Evolutionary conservation across 2,888 invertebrate species (phyloP).

Genomic region (Drosophila phalerata): DNA sequence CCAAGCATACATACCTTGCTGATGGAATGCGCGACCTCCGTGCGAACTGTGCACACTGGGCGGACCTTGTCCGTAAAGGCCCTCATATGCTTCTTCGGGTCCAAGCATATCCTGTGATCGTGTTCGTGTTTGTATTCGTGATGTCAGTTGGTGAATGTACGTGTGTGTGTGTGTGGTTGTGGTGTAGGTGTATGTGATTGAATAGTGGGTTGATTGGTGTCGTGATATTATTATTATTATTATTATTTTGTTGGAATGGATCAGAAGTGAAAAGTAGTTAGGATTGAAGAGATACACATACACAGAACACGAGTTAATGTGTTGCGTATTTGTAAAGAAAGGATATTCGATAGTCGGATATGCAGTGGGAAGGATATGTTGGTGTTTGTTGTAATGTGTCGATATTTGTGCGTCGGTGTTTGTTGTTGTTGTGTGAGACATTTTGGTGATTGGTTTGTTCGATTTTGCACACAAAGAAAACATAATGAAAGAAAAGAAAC

Average conservation of each 20-base stretch:
- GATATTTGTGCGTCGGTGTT: slow-evolving; percentile 50
- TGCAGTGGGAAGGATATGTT: slow-evolving; percentile 24
- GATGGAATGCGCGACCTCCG: slow-evolving; percentile 90
- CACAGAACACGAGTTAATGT: slow-evolving; percentile 65
- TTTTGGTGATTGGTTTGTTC: slow-evolving; percentile 46
- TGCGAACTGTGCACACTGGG: slow-evolving; percentile 94
- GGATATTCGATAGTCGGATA: slow-evolving; percentile 20
- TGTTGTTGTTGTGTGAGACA: slow-evolving; percentile 16
- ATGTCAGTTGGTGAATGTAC: slow-evolving; percentile 29
- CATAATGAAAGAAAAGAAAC: slow-evolving; percentile 72
- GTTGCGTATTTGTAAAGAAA: slow-evolving; percentile 50
- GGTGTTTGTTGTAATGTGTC: slow-evolving; percentile 31
- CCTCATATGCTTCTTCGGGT: slow-evolving; percentile 96
- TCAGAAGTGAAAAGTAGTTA: slow-evolving; percentile 81
- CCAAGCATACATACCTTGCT: slow-evolving; percentile 90
- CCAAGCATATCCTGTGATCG: slow-evolving; percentile 88
- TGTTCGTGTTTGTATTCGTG: slow-evolving; percentile 35
- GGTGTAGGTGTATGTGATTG: slow-evolving; percentile 27
- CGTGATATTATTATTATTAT: slow-evolving; percentile 36
- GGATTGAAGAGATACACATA: slow-evolving; percentile 67
- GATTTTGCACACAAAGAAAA: slow-evolving; percentile 61
- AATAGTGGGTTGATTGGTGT: slow-evolving; percentile 42
- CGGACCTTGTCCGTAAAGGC: slow-evolving; percentile 96
- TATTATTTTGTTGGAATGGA: slow-evolving; percentile 55
- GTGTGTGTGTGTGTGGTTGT: slow-evolving; percentile 29